Conservation (phyloP, 1,140 invertebrate genomes). For the Melanaphis sacchari region DNA sequence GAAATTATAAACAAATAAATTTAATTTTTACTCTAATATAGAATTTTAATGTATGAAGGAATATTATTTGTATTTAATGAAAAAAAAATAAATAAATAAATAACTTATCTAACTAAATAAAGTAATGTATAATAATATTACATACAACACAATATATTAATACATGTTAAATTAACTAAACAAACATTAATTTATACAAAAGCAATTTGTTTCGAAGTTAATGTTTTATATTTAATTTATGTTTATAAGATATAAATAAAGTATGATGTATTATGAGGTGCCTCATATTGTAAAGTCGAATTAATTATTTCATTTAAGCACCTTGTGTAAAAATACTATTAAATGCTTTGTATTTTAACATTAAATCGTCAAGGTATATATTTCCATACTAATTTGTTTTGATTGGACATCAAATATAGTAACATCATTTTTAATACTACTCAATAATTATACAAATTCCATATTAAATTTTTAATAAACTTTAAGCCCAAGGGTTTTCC, state of each 20-base stretch:
- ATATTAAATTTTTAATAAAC: neutral
- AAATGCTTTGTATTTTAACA: too few relatives aligned
- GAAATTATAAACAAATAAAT: neutral
- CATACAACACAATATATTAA: neutral
- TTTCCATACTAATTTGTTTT: neutral
- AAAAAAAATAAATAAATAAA: too few relatives aligned
- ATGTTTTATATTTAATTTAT: too few relatives aligned
- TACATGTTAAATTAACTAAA: neutral
- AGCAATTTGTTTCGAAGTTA: too few relatives aligned
- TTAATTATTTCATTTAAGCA: neutral
- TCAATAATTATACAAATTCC: neutral
- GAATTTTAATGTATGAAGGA: neutral
- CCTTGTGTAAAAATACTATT: too few relatives aligned
- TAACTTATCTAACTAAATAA: too few relatives aligned
- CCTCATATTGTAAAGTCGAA: neutral
- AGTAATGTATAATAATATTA: neutral
- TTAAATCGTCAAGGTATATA: too few relatives aligned
- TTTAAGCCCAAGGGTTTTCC: neutral
- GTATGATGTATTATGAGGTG: too few relatives aligned
- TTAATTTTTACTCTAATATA: neutral
- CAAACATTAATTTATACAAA: too few relatives aligned
- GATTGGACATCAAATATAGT: neutral
- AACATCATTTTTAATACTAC: neutral
- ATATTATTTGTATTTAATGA: neutral
- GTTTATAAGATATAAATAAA: too few relatives aligned